A percentile compares a stretch with the other conserved stretches of the same genome.
Conservation (phyloP, 1,140 invertebrate genomes). For the Drosophila sucinea region DNA sequence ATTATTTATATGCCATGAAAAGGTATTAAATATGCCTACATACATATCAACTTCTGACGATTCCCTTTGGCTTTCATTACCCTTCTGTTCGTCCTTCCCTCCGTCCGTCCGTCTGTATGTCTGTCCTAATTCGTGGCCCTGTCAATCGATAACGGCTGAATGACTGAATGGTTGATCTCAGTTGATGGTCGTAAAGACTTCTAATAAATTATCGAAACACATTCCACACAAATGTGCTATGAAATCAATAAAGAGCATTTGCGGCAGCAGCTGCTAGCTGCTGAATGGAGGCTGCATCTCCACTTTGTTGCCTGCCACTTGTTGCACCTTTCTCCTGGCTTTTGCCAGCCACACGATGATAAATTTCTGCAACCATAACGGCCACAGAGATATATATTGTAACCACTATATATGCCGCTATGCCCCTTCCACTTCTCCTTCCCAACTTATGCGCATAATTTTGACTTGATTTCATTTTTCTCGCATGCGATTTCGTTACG, state of each 20-base stretch:
- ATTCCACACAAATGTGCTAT: constrained; percentile 72
- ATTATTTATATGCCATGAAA: constrained; percentile 17
- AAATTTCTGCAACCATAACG: constrained; percentile 76
- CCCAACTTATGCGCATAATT: constrained; percentile 76
- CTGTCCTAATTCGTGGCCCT: constrained; percentile 9
- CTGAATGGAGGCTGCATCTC: constrained; percentile 50
- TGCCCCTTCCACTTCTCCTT: neutral
- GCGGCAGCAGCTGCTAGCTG: constrained; percentile 47
- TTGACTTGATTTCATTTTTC: constrained; percentile 80
- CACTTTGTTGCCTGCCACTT: constrained; percentile 74
- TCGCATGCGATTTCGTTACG: constrained; percentile 73
- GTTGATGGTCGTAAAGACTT: neutral
- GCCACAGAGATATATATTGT: constrained; percentile 58
- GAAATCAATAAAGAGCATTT: constrained; percentile 76
- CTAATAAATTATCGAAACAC: constrained; percentile 19
- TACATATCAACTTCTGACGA: neutral
- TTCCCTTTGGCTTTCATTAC: neutral
- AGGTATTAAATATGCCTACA: neutral
- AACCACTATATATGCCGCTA: constrained; percentile 54
- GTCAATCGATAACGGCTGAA: neutral
- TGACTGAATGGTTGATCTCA: neutral
- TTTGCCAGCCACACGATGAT: constrained; percentile 56
- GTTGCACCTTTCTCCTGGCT: constrained; percentile 71
- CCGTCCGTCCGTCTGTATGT: too few relatives aligned
- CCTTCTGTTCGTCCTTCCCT: neutral